Evolutionary conservation across 2,888 invertebrate genomes (phyloP), one percentile per base, ranked within the genome.

Genomic region (Macaria liturata): DNA sequence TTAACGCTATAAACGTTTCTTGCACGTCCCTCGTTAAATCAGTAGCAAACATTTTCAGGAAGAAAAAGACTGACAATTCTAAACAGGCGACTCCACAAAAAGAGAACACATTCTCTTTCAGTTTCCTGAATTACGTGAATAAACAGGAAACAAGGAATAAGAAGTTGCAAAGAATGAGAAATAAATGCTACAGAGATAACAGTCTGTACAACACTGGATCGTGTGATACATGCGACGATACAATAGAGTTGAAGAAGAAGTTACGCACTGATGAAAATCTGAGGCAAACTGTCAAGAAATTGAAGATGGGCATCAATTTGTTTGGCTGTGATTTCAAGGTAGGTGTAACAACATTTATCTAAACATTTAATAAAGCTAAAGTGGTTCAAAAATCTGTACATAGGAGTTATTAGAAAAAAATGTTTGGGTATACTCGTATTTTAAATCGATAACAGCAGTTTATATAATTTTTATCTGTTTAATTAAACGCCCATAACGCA

Each of bases 271-370:
- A 90, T 57, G 71, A 74, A 8, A 67, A 78, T 43, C 71, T 90
- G 34, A 84, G 79, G 61, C 66, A 72, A 54, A 88, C 87, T 4
- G 69, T 91, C 1, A 83, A 82, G 49, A 89, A 85, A 66, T 77
- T 92, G 3, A 91, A 90, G 69, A 60, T 83, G 32, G 92, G 90
- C n/a, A 86, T 92, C 39, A 85, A 90, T 60, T 67, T 89, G 49
- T 91, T 87, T 56, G 92, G 92, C 6, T 92, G 92, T 57, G 81
- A 92, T 74, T 92, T 92, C 65, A 88, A 88, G 85, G 92, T 89
- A 67, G 53, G 52, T 46, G 32, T 53, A 42, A 32, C 8, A 42
- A 9, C 42, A 42, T 5, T 1, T 42, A 8, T 42, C n/a, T 5
- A 5, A 2, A 6, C 4, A 37, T 37, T 37, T 7, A 6, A 6